Conservation (phyloP, 2,113 vertebrate species). For the Oncorhynchus mykiss region DNA sequence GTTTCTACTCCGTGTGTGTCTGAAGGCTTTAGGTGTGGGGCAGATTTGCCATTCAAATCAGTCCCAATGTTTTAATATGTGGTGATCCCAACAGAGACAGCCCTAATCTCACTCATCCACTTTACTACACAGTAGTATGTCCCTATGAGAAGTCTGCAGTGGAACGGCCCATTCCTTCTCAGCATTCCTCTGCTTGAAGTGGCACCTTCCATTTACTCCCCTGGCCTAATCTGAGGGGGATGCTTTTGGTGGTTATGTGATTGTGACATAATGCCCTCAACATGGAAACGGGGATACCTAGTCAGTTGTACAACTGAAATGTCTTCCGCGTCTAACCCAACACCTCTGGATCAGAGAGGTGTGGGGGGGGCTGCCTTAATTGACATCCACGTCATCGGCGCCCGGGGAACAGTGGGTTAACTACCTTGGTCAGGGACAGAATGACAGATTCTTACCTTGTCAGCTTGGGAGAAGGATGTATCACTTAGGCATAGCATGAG, state of each 20-base stretch:
- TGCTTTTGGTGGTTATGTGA: not conserved
- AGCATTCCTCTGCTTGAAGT: constrained; percentile 1
- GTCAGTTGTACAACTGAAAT: too few relatives aligned
- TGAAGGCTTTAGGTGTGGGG: constrained; percentile 30
- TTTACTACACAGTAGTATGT: constrained; percentile 30
- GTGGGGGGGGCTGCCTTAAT: too few relatives aligned
- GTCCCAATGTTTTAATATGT: constrained; percentile 53
- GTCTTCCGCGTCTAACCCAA: too few relatives aligned
- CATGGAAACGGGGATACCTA: not conserved
- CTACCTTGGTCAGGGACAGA: too few relatives aligned
- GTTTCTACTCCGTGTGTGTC: constrained; percentile 5
- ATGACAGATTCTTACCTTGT: too few relatives aligned
- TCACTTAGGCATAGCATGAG: not conserved
- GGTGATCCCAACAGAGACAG: constrained; percentile 31
- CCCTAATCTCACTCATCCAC: constrained; percentile 63
- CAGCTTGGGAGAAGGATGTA: not conserved
- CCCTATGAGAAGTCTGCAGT: constrained; percentile 20
- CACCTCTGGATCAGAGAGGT: too few relatives aligned
- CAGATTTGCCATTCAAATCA: constrained; percentile 59
- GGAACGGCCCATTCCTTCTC: constrained; percentile 22
- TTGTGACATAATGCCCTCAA: not conserved
- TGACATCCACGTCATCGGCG: too few relatives aligned
- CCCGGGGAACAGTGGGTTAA: too few relatives aligned
- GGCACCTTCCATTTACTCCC: constrained; percentile 7
- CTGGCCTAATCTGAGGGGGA: not conserved